Percentiles rank a stretch among this genome's conserved stretches.
Conservation (phyloP, 2,797 vertebrate species). For the Limnodromus scolopaceus region DNA sequence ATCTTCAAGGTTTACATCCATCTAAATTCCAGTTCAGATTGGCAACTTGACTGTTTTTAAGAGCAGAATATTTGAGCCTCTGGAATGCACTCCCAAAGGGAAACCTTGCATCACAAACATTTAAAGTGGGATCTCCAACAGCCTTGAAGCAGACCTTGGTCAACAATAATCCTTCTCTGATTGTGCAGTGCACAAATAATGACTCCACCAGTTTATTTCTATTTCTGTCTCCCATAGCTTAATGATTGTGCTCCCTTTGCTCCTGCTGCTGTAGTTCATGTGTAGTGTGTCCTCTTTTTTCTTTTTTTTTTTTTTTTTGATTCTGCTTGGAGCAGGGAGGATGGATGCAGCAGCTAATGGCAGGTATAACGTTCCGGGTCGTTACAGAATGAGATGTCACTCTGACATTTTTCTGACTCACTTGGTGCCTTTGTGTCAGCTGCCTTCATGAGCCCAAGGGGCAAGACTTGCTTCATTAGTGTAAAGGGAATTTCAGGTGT, state of each 20-base stretch:
- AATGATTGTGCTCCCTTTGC: background rate
- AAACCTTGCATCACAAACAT: background rate
- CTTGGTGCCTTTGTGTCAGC: background rate
- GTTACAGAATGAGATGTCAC: background rate
- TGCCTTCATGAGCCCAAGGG: background rate
- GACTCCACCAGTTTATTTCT: background rate
- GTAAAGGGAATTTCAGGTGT: background rate
- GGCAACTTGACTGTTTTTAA: background rate
- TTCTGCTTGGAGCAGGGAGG: background rate
- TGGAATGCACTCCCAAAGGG: background rate
- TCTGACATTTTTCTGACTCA: background rate
- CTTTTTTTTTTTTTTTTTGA: background rate
- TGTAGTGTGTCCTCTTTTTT: too few relatives aligned
- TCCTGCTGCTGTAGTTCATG: background rate
- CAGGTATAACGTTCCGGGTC: background rate
- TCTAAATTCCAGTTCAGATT: background rate
- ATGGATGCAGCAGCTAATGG: background rate
- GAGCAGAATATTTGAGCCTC: background rate
- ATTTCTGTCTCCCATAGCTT: background rate
- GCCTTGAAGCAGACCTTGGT: background rate
- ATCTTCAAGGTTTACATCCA: background rate
- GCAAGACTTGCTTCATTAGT: background rate
- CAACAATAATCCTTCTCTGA: background rate
- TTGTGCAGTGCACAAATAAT: background rate
- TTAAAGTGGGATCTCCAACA: background rate